Base-by-base conservation (phyloP, 2,797 vertebrate species). In the Neopelma chrysocephalum region DNA sequence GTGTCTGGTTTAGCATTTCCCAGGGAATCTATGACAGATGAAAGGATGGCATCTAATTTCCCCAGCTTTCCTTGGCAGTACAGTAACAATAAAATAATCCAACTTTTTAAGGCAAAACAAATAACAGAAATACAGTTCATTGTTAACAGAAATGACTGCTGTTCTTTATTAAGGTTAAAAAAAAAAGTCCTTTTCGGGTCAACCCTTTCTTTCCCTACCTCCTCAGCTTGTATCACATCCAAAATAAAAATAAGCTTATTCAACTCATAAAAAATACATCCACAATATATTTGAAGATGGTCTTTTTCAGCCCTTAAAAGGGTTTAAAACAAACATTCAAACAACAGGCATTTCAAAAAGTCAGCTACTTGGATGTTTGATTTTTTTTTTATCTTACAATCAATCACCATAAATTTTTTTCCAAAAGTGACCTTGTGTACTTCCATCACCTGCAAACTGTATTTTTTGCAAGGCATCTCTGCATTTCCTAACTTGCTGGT, bases 31-130 rank as follows among this genome's bases (percentile, higher is more conserved):
- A 15, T 14, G 40, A 66, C 31, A 94, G 75, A 72, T 72, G 29
- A 82, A 95, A 80, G 36, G 51, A 70, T 26, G 31, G 43, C n/a
- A 80, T 60, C 60, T 77, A 16, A 82, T 87, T 87, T 89, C 54
- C 32, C 26, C 29, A 92, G 45, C 13, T 90, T 82, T 50, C 70
- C 53, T 66, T 85, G 53, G 80, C 60, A 87, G 73, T 32, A 48
- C 8, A 42, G 45, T 38, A 87, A 45, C 43, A 80, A 58, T 6
- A 70, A 66, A 93, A 80, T 56, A 82, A 70, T 56, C 36, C 38
- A 58, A 43, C 9, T 40, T 85, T 83, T 89, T 50, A 83, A 81
- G 38, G 19, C 17, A 75, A 81, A 91, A 70, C 12, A 53, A 70
- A 16, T 29, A 78, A 45, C 25, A 82, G 12, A 89, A 75, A 69